Evolutionary conservation across 2,113 vertebrate species (phyloP), one percentile per base, ranked within the genome.

Genomic region (Dicerorhinus sumatrensis): DNA sequence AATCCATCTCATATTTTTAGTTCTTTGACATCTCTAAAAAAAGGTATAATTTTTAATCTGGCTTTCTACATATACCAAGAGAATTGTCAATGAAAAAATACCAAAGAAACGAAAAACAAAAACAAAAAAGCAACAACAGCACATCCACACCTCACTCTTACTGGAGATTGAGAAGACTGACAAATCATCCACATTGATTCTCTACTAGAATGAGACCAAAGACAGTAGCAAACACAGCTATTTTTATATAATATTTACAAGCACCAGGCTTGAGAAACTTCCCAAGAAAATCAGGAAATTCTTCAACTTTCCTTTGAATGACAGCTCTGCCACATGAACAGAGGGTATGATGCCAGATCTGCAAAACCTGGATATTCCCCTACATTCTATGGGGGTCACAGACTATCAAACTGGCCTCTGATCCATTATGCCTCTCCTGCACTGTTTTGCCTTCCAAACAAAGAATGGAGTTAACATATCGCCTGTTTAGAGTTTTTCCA

Each of bases 11-110:
- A 29, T 33, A 83, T 75, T 90, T 94, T 96, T 42, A 89, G 48
- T 60, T 96, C 63, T 82, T 51, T 48, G 46, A 46, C 65, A 95
- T 92, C 62, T 80, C 72, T 51, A 69, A 76, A 90, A 94, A 90
- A 62, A 0, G 1, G 18, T 33, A 1, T 67, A 77, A 51, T 2
- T 72, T 96, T 76, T 39, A 65, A 60, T 36, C 39, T 94, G 70
- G 18, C 51, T 94, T 91, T 80, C 84, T 39, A 67, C 17, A 23
- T 63, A 48, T 65, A 81, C 2, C 21, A 94, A 87, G 33, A 83
- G 69, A 95, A 95, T 0, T 25, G 23, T 31, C 48, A 79, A 8
- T 16, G 42, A 54, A 51, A 77, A 88, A 42, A 46, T 51, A 54
- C 10, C 85, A 84, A 46, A 63, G 13, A 75, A 92, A 87, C 25